Evolutionary conservation across 2,888 invertebrate species (phyloP), one percentile per base, ranked within the genome.

Genomic region (Dexiosoma caninum): DNA sequence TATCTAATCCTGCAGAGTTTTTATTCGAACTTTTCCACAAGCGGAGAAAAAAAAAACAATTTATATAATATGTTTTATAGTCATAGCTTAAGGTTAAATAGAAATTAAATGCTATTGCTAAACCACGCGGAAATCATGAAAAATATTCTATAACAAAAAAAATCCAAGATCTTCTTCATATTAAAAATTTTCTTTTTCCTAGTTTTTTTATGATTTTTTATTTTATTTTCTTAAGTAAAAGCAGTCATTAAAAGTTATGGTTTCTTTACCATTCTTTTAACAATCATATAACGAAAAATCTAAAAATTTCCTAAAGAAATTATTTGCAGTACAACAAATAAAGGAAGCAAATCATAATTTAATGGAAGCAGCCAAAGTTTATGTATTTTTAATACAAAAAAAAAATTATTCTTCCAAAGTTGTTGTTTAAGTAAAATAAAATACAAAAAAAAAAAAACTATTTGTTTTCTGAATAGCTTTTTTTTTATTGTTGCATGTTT

Each of bases 91-190:
- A 72, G 82, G 82, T 82, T 82, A 82, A 82, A 82, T 72, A 82
- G 59, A 69, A 81, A 78, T 83, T 70, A 78, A 83, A 83, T 76
- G 62, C 53, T 64, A 12, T 77, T 51, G 69, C 72, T 44, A 62
- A 77, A 49, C 77, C 81, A 81, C 81, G 82, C 82, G 82, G 82
- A 83, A 82, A 82, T 80, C 77, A 82, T 60, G 51, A 70, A 70
- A n/a, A 16, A 77, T 14, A 27, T 55, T 51, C 21, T 9, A 3
- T 8, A 42, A 23, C 16, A 37, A 44, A 59, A 40, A 66, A 35
- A 53, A 66, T 19, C 19, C 64, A 46, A 60, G 60, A 78, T 78
- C 72, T 72, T 78, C 78, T 78, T 67, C 72, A 51, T n/a, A 16
- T 32, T 55, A 5, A 37, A 51, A 8, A 49, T 23, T 46, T 57